phyloP scores from a whole-genome alignment of 2,888 invertebrate species.

The Lithophane semibrunnea region DNA sequence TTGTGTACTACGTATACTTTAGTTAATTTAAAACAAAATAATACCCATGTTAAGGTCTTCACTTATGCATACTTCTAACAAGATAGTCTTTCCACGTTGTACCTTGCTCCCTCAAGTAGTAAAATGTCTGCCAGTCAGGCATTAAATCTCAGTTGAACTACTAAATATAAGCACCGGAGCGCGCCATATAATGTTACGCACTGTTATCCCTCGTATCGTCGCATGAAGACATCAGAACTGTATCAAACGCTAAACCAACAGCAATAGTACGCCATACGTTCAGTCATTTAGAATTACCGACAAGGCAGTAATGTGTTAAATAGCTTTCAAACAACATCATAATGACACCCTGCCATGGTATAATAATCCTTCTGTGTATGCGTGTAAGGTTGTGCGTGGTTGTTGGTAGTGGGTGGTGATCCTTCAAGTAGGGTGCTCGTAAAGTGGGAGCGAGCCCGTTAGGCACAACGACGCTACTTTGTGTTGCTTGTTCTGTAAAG shows the following conservation, averaged over 20 bases:
- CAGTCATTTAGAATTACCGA: conserved; percentile 56
- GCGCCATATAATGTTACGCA: conserved; percentile 17
- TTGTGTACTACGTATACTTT: not conserved
- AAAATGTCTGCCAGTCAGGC: conserved; percentile 24
- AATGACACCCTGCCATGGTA: not conserved
- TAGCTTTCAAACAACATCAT: conserved; percentile 54
- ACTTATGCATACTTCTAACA: not conserved
- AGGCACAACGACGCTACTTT: conserved; percentile 48
- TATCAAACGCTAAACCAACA: conserved; percentile 51
- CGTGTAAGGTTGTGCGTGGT: conserved; percentile 13
- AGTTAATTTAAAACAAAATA: not conserved
- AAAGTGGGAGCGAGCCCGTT: conserved; percentile 63
- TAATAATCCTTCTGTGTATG: conserved; percentile 3
- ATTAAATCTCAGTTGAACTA: conserved; percentile 43
- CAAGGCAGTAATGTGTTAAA: conserved; percentile 61
- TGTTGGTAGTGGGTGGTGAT: conserved; percentile 22
- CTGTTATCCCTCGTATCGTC: conserved; percentile 29
- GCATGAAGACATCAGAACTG: conserved; percentile 38
- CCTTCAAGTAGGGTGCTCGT: conserved; percentile 65
- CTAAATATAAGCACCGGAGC: conserved; percentile 24
- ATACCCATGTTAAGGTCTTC: not conserved
- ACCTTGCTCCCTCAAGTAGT: conserved; percentile 23
- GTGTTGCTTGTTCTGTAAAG: conserved; percentile 33
- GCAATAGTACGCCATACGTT: conserved; percentile 41
- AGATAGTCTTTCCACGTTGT: conserved; percentile 12